Evolutionary conservation across 2,888 invertebrate species (phyloP), one percentile per base, ranked within the genome.

Genomic region (Diabrotica balteata): DNA sequence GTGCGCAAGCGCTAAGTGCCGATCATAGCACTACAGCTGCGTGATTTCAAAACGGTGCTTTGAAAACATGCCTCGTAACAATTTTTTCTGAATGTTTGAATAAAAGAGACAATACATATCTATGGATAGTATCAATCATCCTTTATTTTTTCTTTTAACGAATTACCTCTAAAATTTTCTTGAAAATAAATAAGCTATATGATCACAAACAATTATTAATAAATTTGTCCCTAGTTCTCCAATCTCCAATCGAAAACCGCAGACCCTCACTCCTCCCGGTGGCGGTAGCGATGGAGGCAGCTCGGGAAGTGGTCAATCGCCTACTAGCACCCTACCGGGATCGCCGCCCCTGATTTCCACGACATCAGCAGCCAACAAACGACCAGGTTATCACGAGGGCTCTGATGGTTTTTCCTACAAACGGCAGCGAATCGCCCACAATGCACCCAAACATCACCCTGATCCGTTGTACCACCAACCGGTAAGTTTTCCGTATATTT

Each of bases 241-340:
- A 49, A 55, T 66, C 73, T 81, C 42, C 84, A 92, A 93, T 84
- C 92, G 93, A 82, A 95, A 95, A 87, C 95, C 95, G 80, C 93
- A 94, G 86, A 95, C 95, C 85, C 87, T 95, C 79, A 95, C 95
- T 70, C 95, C 95, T 69, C 95, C 95, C 50, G 90, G 93, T 73
- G 93, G 93, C 81, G 93, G 93, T 81, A 94, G 93, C 78, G 95
- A 95, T 81, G 89, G 89, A 68, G 89, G 91, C 74, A 91, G 90
- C 76, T 93, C 93, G 49, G 89, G 90, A 54, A 90, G 91, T 77
- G 93, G 94, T 53, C 93, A 93, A 79, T 94, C 94, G 69, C 91
- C 95, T 5, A 90, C 89, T 66, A 90, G 90, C 77, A 90, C 90
- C 65, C 90, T 90, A 78, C 90, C 90, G 44, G 91, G 90, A 70